Evolutionary conservation across 2,113 vertebrate genomes (phyloP).

Genomic region (Equus przewalskii): DNA sequence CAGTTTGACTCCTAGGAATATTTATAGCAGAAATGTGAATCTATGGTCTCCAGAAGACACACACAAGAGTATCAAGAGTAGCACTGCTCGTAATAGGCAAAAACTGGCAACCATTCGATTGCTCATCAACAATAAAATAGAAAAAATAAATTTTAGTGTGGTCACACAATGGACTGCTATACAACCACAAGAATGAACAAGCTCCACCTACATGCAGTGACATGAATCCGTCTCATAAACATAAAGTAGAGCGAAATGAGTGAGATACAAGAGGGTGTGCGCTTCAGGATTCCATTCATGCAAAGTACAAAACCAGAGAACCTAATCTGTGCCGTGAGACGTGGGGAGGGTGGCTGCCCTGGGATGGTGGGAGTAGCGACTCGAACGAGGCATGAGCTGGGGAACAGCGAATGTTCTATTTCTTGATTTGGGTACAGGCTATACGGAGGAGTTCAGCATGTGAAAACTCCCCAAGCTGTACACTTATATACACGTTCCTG

Average conservation of each 20-base stretch:
- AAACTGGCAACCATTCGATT: background rate
- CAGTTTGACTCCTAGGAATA: background rate
- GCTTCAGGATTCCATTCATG: accelerated
- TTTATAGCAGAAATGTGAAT: background rate
- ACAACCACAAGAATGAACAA: background rate
- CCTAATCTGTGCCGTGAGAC: background rate
- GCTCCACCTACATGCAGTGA: accelerated
- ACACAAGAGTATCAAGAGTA: background rate
- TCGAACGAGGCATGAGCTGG: too few relatives aligned
- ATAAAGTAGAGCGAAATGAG: background rate
- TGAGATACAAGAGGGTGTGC: background rate
- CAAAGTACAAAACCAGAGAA: background rate
- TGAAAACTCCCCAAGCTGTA: background rate
- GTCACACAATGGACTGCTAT: too few relatives aligned
- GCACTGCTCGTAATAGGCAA: background rate
- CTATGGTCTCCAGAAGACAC: background rate
- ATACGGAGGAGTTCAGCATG: background rate
- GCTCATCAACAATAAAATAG: background rate
- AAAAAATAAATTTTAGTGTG: background rate
- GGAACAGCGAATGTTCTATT: background rate
- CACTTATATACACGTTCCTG: background rate
- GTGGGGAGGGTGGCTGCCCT: background rate
- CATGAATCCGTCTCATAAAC: background rate
- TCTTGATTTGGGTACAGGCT: background rate
- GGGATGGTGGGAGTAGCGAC: background rate